Evolutionary conservation across 2,113 vertebrate genomes (phyloP).

Genomic region (Ia io): DNA sequence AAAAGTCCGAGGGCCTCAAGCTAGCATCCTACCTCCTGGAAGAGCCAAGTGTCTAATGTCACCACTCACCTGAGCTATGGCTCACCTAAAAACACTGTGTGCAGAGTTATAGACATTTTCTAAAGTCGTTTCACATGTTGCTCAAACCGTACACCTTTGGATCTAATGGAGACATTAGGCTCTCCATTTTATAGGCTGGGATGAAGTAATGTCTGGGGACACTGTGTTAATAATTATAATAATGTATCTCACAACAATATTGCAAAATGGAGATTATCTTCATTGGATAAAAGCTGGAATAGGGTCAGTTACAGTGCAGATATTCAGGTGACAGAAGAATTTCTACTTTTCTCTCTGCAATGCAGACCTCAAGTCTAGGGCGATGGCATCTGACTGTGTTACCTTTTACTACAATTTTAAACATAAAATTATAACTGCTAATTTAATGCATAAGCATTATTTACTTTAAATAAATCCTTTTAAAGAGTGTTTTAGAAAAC

Average conservation of each 20-base stretch:
- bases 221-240: neutral
- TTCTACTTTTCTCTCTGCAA: neutral
- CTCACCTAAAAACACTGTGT: neutral
- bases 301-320: neutral
- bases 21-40: accelerated
- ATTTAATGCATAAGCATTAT: neutral
- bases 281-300: neutral
- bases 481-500: neutral
- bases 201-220: neutral
- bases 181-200: neutral
- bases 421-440: neutral
- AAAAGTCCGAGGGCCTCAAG: neutral
- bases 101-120: neutral
- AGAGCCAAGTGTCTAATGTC: neutral
- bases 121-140: neutral
- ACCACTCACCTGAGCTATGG: neutral
- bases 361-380: neutral
- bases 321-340: neutral
- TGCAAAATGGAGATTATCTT: neutral
- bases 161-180: neutral
- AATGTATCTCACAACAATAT: neutral
- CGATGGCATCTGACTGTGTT: neutral
- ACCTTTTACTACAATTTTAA: neutral
- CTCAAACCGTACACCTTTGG: neutral
- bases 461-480: neutral